Evolutionary conservation across 1,140 invertebrate species (phyloP).

Genomic region (Sycophaga agraensis): DNA sequence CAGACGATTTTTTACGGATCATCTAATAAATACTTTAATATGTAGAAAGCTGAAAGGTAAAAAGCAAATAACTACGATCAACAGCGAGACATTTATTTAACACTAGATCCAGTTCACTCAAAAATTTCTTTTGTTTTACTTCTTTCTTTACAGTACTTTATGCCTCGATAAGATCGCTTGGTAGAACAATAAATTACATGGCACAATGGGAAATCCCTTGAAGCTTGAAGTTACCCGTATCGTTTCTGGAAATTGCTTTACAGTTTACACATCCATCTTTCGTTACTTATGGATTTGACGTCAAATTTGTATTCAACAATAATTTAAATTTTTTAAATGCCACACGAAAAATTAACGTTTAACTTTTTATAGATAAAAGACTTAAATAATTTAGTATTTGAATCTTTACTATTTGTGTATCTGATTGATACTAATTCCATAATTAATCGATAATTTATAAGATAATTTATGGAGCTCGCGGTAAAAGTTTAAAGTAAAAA

Average conservation of each 20-base stretch:
- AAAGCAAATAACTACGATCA: constrained; percentile 2
- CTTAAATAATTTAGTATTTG: too few relatives aligned
- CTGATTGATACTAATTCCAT: too few relatives aligned
- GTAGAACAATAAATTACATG: constrained; percentile 25
- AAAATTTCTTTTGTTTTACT: constrained; percentile 10
- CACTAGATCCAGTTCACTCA: background rate
- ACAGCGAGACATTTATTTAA: background rate
- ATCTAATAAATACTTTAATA: constrained; percentile 5
- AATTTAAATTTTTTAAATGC: too few relatives aligned
- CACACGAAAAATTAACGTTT: too few relatives aligned
- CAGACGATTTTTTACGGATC: background rate
- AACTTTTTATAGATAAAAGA: too few relatives aligned
- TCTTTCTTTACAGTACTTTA: background rate
- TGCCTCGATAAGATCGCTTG: constrained; percentile 1
- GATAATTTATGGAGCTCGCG: too few relatives aligned
- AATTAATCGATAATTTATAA: too few relatives aligned
- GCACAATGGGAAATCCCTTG: constrained; percentile 21
- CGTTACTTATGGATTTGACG: background rate
- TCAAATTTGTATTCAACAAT: background rate
- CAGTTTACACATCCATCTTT: constrained; percentile 5
- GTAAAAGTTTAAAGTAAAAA: too few relatives aligned
- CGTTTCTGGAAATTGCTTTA: constrained; percentile 11
- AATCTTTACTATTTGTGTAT: too few relatives aligned
- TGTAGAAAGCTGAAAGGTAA: background rate
- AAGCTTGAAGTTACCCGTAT: constrained; percentile 23